A percentile compares a stretch with the other conserved stretches of the same genome.
Conservation (phyloP, 2,888 invertebrate species). For the Colletes collaris region DNA sequence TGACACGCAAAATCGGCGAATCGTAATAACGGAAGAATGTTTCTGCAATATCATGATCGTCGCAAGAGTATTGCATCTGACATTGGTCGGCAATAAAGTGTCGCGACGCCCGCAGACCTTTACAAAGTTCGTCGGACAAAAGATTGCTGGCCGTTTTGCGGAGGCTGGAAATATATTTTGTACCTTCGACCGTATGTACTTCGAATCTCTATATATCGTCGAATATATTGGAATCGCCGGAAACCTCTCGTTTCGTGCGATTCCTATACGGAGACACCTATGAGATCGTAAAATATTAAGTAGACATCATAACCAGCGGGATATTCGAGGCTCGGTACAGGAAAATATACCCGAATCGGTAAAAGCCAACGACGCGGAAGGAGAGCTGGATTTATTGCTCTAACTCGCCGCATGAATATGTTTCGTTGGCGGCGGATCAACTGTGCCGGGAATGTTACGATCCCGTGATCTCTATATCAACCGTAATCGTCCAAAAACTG, state of each 20-base stretch:
- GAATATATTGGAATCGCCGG: slow-evolving; percentile 38
- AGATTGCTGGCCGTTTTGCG: no score
- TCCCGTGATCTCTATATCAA: no score
- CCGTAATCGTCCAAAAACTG: no score
- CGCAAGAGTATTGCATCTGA: no score
- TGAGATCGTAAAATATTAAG: slow-evolving; percentile 62
- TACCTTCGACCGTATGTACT: no score
- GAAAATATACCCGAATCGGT: slow-evolving; percentile 46
- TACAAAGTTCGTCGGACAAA: no score
- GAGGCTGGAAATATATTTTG: no score
- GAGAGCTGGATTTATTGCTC: slow-evolving; percentile 47
- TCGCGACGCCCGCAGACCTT: no score
- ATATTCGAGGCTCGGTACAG: slow-evolving; percentile 32
- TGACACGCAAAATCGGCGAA: no score
- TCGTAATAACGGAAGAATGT: no score
- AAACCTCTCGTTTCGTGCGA: slow-evolving; percentile 28
- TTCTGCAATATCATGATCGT: no score
- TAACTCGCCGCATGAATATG: slow-evolving; percentile 43
- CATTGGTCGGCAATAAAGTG: no score
- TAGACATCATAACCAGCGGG: slow-evolving; percentile 47
- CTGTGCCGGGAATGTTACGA: not conserved
- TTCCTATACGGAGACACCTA: slow-evolving; percentile 42
- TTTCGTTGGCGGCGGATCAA: slow-evolving; percentile 34
- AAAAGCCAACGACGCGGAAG: slow-evolving; percentile 54
- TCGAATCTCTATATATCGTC: not conserved